Conservation (phyloP, 1,140 invertebrate species). For the Papilio polytes region DNA sequence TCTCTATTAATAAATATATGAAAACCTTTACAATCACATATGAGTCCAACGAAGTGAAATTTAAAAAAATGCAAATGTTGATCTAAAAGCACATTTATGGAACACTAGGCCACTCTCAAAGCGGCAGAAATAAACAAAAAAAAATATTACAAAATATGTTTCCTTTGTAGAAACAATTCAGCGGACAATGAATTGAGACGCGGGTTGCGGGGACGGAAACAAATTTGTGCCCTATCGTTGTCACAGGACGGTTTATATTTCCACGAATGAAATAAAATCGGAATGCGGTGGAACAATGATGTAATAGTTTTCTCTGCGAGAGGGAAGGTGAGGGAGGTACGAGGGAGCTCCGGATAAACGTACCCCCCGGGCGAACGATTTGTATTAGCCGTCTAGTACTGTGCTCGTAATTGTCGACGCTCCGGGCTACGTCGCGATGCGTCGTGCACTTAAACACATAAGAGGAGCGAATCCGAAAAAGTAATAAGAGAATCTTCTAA, state of each 20-base stretch:
- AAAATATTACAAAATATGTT: slow-evolving; percentile 55
- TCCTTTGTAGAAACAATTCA: slow-evolving; percentile 49
- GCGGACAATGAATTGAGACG: slow-evolving; percentile 53
- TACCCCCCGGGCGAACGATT: slow-evolving; percentile 76
- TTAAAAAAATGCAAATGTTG: slow-evolving; percentile 32
- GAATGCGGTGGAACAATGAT: slow-evolving; percentile 67
- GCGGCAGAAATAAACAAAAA: slow-evolving; percentile 49
- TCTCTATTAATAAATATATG: slow-evolving; percentile 34
- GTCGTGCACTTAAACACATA: slow-evolving; percentile 65
- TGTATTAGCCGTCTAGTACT: slow-evolving; percentile 80
- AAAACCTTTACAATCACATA: slow-evolving; percentile 38
- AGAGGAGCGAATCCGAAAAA: slow-evolving; percentile 66
- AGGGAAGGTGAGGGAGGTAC: slow-evolving; percentile 52
- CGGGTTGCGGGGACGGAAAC: slow-evolving; percentile 50
- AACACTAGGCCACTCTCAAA: slow-evolving; percentile 45
- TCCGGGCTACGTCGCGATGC: slow-evolving; percentile 67
- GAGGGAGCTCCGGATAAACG: slow-evolving; percentile 70
- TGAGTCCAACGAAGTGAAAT: slow-evolving; percentile 30
- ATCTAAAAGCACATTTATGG: slow-evolving; percentile 38
- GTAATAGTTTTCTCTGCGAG: slow-evolving; percentile 72
- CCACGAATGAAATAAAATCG: slow-evolving; percentile 58
- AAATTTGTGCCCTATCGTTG: slow-evolving; percentile 54
- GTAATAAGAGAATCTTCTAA: slow-evolving; percentile 59
- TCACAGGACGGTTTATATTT: slow-evolving; percentile 57
- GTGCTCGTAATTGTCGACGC: slow-evolving; percentile 80